Evolutionary conservation across 2,888 invertebrate species (phyloP).

Genomic region (Sinhomidia bicolor): DNA sequence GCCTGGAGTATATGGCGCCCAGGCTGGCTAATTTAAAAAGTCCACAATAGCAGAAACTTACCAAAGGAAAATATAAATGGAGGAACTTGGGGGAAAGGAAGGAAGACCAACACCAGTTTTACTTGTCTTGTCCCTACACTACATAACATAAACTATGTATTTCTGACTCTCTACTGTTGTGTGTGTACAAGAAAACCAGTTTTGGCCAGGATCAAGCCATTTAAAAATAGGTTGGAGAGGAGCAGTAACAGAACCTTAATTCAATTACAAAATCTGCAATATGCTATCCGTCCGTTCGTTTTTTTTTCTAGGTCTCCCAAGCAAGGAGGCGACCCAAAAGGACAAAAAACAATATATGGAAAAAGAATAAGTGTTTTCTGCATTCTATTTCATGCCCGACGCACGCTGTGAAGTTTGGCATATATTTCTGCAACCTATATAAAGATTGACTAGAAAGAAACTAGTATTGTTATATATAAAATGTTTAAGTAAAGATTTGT

Average conservation of each 20-base stretch:
- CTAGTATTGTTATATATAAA: neutral
- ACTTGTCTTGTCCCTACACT: conserved; percentile 15
- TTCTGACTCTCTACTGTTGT: neutral
- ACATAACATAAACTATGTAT: conserved; percentile 36
- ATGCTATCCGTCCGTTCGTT: conserved; percentile 60
- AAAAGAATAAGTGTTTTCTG: conserved; percentile 12
- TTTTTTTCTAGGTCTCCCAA: conserved; percentile 3
- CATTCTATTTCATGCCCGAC: conserved; percentile 22
- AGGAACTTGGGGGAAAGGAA: too few relatives aligned
- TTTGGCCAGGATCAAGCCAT: neutral
- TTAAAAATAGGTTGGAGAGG: conserved; percentile 46
- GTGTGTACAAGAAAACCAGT: neutral
- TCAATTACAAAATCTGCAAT: conserved; percentile 72
- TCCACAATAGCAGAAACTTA: neutral
- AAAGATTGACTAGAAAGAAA: too few relatives aligned
- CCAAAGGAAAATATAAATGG: neutral
- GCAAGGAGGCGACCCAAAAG: neutral
- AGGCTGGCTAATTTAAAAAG: conserved; percentile 11
- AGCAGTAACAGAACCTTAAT: conserved; percentile 62
- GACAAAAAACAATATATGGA: neutral
- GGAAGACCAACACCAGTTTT: neutral
- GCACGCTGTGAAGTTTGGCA: conserved; percentile 26
- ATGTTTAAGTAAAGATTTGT: conserved; percentile 27
- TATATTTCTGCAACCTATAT: too few relatives aligned
- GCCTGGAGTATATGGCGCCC: neutral